Percentiles rank a stretch among this genome's conserved stretches.
Evolutionary conservation across 2,113 vertebrate species (phyloP).

Genomic region (Hippolais icterina): DNA sequence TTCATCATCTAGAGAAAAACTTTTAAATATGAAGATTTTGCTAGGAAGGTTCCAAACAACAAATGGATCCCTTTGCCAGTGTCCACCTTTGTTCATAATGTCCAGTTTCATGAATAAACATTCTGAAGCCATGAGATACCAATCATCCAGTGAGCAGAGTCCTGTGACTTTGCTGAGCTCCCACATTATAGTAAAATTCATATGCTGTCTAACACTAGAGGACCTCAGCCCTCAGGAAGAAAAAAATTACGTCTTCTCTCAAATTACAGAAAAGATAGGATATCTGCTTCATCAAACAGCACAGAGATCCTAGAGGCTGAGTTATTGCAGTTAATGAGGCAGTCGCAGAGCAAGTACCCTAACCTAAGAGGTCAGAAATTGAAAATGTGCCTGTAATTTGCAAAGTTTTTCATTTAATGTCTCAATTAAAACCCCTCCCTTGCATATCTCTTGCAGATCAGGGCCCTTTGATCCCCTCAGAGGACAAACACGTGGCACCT

Average conservation of each 20-base stretch:
- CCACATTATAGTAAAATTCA: slow-evolving; percentile 10
- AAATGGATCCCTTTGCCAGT: not conserved
- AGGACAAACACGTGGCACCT: not conserved
- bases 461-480: not conserved
- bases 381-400: slow-evolving; percentile 5
- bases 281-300: slow-evolving; percentile 20
- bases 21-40: slow-evolving; percentile 22
- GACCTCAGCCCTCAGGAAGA: not conserved
- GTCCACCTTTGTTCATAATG: not conserved
- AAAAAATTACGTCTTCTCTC: slow-evolving; percentile 6
- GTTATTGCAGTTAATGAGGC: slow-evolving; percentile 63
- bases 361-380: slow-evolving; percentile 48
- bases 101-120: not conserved
- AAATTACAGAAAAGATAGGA: slow-evolving; percentile 31
- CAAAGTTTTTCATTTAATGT: slow-evolving; percentile 37
- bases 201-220: not conserved
- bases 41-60: not conserved
- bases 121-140: not conserved
- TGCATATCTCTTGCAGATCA: not conserved
- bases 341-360: not conserved
- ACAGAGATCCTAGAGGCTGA: slow-evolving; percentile 40
- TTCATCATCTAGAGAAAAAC: not conserved
- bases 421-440: slow-evolving; percentile 44
- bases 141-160: not conserved
- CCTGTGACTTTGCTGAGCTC: not conserved